Evolutionary conservation across 2,797 vertebrate species (phyloP).

Genomic region (Anabas testudineus): DNA sequence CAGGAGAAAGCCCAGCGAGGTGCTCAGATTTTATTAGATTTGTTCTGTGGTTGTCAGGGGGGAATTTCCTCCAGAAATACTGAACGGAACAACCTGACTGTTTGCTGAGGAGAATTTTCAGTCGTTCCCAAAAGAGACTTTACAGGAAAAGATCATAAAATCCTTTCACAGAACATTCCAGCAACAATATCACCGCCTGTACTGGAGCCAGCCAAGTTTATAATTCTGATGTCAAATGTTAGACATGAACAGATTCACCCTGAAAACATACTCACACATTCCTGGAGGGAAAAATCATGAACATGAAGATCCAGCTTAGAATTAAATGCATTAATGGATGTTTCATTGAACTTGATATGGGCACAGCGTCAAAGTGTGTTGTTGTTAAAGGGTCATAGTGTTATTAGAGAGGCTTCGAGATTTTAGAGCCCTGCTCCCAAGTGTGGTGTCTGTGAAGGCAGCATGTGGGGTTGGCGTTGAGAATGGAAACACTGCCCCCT

Average conservation of each 20-base stretch:
- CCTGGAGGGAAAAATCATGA: slow-evolving; percentile 16
- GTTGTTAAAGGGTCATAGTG: slow-evolving; percentile 25
- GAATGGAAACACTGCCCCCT: slow-evolving; percentile 52
- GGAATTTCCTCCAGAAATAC: slow-evolving; percentile 54
- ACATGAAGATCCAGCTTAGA: slow-evolving; percentile 51
- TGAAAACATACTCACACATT: slow-evolving; percentile 6
- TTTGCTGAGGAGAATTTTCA: slow-evolving; percentile 55
- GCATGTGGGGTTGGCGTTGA: not conserved
- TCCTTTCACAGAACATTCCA: slow-evolving; percentile 61
- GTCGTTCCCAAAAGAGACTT: slow-evolving; percentile 53
- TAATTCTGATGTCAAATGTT: slow-evolving; percentile 56
- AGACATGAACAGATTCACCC: slow-evolving; percentile 32
- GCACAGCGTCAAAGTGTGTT: slow-evolving; percentile 24
- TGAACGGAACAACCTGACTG: slow-evolving; percentile 35
- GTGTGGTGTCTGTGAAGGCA: slow-evolving; percentile 22
- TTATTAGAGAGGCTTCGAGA: slow-evolving; percentile 24
- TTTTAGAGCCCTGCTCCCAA: slow-evolving; percentile 10
- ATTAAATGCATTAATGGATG: slow-evolving; percentile 37
- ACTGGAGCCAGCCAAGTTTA: slow-evolving; percentile 55
- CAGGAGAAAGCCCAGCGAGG: slow-evolving; percentile 55
- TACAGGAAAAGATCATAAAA: slow-evolving; percentile 69
- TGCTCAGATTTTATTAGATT: slow-evolving; percentile 75
- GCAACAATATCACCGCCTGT: slow-evolving; percentile 67
- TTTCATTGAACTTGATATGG: slow-evolving; percentile 41
- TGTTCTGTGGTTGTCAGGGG: slow-evolving; percentile 66